These are phyloP conservation scores for Trichonephila inaurata DNA, from an alignment of 1,140 invertebrate genomes.

Conservation along the genomic window DNA sequence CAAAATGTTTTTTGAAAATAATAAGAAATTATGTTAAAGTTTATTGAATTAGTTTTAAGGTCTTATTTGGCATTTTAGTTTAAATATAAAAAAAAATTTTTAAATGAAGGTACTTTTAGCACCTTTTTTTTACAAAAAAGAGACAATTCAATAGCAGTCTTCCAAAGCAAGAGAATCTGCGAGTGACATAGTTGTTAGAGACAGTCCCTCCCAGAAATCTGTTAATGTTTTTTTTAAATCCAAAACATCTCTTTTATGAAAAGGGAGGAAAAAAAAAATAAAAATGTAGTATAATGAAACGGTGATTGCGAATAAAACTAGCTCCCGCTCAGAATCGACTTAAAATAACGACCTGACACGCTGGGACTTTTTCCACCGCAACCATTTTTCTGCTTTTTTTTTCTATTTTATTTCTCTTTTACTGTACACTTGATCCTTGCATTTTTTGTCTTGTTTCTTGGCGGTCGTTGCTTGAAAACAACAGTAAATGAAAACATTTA, in stretches of 20 bases:
- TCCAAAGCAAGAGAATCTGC: too few species aligned
- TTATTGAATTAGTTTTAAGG: too few species aligned
- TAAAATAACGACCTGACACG: not conserved
- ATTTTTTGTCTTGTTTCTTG: not conserved
- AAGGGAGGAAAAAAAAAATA: not conserved
- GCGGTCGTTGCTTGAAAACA: not conserved
- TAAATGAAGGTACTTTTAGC: not conserved
- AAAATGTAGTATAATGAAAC: slow-evolving; percentile 18
- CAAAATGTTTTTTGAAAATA: too few species aligned
- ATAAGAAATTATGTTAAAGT: too few species aligned
- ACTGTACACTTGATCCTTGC: not conserved
- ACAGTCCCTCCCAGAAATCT: not conserved
- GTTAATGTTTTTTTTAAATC: slow-evolving; percentile 13
- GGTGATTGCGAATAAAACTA: slow-evolving; percentile 11
- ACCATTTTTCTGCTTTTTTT: not conserved
- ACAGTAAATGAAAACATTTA: not conserved
- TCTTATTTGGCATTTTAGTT: too few species aligned
- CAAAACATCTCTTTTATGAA: not conserved
- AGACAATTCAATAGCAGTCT: not conserved
- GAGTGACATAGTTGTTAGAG: too few species aligned
- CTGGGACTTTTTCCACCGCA: too few species aligned
- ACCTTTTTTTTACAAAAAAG: not conserved
- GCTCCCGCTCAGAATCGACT: not conserved
- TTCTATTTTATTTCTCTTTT: not conserved
- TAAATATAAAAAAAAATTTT: too few species aligned